Evolutionary conservation across 1,140 invertebrate species (phyloP), one percentile per base, ranked within the genome.

Genomic region (Yoshiicerus persimilis): DNA sequence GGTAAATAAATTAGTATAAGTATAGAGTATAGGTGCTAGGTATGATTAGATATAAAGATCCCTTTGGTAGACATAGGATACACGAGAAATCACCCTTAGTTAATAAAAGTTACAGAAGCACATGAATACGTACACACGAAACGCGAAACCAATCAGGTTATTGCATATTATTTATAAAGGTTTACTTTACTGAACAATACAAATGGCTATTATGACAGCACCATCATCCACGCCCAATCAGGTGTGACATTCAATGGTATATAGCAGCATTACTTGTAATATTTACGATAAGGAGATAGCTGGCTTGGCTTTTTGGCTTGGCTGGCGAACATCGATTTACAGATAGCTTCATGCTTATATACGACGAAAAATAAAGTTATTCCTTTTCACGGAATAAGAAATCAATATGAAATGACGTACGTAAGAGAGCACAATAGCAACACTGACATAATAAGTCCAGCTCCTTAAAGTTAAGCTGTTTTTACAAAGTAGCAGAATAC

Each of bases 191-290:
- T 2, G 20, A 56, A n/a, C n/a, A n/a, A 56, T 80, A 70, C 66
- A 70, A 70, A 70, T 70, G 16, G 75, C 75, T 80, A 80, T 80
- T 32, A 80, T n/a, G 27, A 80, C 34, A 38, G 32, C 32, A 80
- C 32, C 75, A 80, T 80, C 75, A 80, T 80, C 30, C 75, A 80
- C 75, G 75, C 75, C 75, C 75, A 34, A 36, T 34, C 30, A 80
- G 75, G 75, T 80, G 75, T 80, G 75, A 80, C 75, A 80, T 80
- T 80, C 75, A 80, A 80, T 80, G 34, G 30, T 80, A 36, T n/a
- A n/a, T 80, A 36, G 75, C 75, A 80, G 75, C 75, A 38, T 34
- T 80, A 36, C 20, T 66, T 36, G 30, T 23, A 77, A 34, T 38
- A 80, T 34, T 34, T 80, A 80, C 30, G 32, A 36, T 34, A 36